phyloP scores from a whole-genome alignment of 2,888 invertebrate genomes.

The Lepidochrysops patricia region DNA sequence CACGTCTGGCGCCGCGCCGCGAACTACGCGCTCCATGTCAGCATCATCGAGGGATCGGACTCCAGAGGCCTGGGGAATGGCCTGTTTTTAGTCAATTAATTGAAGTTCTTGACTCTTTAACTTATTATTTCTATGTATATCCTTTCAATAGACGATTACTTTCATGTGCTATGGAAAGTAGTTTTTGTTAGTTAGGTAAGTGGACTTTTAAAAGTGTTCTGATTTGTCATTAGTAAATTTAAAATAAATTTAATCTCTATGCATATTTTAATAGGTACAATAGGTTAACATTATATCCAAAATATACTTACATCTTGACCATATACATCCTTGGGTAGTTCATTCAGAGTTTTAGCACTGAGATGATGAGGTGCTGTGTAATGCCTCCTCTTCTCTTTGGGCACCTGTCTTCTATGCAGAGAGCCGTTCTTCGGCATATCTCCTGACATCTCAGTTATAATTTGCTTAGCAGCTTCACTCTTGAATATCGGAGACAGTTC shows the following conservation, averaged over 20 bases:
- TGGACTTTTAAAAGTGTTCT: too few relatives aligned
- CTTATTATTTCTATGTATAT: too few relatives aligned
- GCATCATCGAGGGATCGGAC: conserved; percentile 86
- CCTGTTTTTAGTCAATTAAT: too few relatives aligned
- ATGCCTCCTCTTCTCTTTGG: conserved; percentile 88
- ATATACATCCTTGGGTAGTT: conserved; percentile 63
- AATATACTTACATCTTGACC: conserved; percentile 60
- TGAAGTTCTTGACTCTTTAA: too few relatives aligned
- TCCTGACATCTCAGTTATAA: conserved; percentile 85
- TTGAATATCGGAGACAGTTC: conserved; percentile 87
- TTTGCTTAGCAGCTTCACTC: conserved; percentile 89
- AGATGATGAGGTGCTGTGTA: conserved; percentile 89
- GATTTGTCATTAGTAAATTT: too few relatives aligned
- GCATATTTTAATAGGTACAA: too few relatives aligned
- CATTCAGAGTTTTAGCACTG: conserved; percentile 76
- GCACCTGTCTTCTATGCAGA: conserved; percentile 79
- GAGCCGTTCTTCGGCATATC: conserved; percentile 73
- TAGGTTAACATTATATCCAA: background rate
- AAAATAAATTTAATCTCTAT: too few relatives aligned
- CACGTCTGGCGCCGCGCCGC: conserved; percentile 86
- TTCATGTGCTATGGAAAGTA: too few relatives aligned
- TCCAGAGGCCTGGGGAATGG: conserved; percentile 46
- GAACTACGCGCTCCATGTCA: conserved; percentile 88
- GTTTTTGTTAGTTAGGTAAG: too few relatives aligned
- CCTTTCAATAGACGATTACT: too few relatives aligned